A percentile compares a stretch with the other conserved stretches of the same genome.
Evolutionary conservation across 2,888 invertebrate species (phyloP).

Genomic region (Diarsia mendica): DNA sequence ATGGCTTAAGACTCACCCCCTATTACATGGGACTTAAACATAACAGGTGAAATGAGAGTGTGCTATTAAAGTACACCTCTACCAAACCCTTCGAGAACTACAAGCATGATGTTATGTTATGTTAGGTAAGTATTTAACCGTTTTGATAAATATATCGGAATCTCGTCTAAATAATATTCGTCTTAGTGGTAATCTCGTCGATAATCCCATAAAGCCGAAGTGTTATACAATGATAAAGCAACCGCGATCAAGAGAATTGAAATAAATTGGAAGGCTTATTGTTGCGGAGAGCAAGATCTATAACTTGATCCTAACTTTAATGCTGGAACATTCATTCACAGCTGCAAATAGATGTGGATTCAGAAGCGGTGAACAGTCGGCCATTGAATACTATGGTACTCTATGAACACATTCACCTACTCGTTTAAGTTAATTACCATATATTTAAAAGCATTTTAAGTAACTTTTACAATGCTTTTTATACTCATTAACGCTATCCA

Average conservation of each 20-base stretch:
- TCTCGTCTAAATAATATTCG: background rate
- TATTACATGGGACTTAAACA: too few relatives aligned
- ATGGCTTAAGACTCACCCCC: too few relatives aligned
- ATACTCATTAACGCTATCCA: background rate
- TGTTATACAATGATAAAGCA: conserved; percentile 17
- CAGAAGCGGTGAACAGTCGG: background rate
- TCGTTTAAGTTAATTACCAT: background rate
- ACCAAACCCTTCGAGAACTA: too few relatives aligned
- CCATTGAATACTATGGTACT: background rate
- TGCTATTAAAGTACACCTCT: too few relatives aligned
- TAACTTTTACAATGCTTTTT: background rate
- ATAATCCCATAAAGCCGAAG: background rate
- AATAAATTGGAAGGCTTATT: conserved; percentile 21
- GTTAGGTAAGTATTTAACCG: background rate
- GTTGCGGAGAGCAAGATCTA: conserved; percentile 27
- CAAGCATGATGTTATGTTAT: too few relatives aligned
- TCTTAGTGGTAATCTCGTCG: background rate
- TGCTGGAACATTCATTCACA: conserved; percentile 11
- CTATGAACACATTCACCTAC: background rate
- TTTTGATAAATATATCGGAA: background rate
- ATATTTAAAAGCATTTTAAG: background rate
- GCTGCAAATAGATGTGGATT: background rate
- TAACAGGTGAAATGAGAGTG: too few relatives aligned
- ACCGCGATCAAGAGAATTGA: conserved; percentile 19
- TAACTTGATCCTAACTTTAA: conserved; percentile 10